Percentiles rank a stretch among this genome's conserved stretches.
Conservation (phyloP, 2,888 invertebrate genomes). For the Rotaria sp. region DNA sequence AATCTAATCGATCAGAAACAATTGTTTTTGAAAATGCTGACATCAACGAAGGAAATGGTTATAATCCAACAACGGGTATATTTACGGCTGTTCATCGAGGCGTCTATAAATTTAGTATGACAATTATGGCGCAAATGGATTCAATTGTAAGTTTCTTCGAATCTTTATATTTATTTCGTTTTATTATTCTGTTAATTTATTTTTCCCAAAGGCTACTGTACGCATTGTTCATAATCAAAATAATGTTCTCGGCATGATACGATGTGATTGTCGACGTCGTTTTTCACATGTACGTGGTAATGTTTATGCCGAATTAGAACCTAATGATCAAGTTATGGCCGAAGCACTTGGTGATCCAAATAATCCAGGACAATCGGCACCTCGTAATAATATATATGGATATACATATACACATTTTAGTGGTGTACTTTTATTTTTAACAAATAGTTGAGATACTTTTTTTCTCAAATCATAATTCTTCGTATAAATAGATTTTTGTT, state of each 20-base stretch:
- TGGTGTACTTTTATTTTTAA: slow-evolving; percentile 20
- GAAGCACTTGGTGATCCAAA: slow-evolving; percentile 5
- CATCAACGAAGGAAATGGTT: not conserved
- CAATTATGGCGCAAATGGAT: slow-evolving; percentile 25
- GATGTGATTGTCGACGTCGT: slow-evolving; percentile 28
- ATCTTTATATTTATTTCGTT: not conserved
- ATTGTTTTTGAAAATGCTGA: slow-evolving; percentile 10
- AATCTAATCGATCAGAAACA: not conserved
- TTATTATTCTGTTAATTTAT: not conserved
- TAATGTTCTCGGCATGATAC: not conserved
- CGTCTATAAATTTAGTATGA: slow-evolving; percentile 19
- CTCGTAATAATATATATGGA: slow-evolving; percentile 26
- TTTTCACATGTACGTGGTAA: slow-evolving; percentile 19
- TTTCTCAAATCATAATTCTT: not conserved
- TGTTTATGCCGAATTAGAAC: not conserved
- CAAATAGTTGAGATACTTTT: not conserved
- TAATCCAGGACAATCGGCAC: not conserved
- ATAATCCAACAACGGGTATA: not conserved
- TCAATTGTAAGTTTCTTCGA: slow-evolving; percentile 29
- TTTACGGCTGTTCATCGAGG: slow-evolving; percentile 1
- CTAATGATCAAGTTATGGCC: not conserved
- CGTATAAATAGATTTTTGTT: not conserved
- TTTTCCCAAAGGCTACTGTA: not conserved
- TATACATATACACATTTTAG: slow-evolving; percentile 27
- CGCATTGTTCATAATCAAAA: slow-evolving; percentile 3